phyloP scores from a whole-genome alignment of 2,888 invertebrate genomes.

The Anarsia innoxiella region DNA sequence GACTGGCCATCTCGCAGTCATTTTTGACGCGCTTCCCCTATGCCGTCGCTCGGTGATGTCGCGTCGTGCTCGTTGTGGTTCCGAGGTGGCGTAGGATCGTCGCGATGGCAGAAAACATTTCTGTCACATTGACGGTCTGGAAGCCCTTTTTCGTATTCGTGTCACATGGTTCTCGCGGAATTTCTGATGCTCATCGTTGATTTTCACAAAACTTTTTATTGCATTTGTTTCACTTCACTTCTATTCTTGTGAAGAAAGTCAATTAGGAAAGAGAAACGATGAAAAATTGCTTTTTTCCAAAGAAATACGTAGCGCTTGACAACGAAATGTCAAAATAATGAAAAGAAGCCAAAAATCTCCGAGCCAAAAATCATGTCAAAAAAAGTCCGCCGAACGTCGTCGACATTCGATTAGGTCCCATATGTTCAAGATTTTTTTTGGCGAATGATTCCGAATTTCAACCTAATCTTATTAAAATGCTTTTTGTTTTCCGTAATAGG shows the following conservation, averaged over 20 bases:
- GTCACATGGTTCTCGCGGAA: slow-evolving; percentile 72
- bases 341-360: slow-evolving; percentile 71
- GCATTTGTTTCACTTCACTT: slow-evolving; percentile 29
- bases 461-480: no score
- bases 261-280: slow-evolving; percentile 40
- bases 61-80: slow-evolving; percentile 51
- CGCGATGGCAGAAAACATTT: slow-evolving; percentile 74
- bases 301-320: slow-evolving; percentile 74
- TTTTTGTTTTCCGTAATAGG: no score
- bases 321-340: slow-evolving; percentile 76
- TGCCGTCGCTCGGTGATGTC: slow-evolving; percentile 59
- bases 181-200: slow-evolving; percentile 43
- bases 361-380: slow-evolving; percentile 71
- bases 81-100: slow-evolving; percentile 60
- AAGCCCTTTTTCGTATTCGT: slow-evolving; percentile 74
- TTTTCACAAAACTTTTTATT: slow-evolving; percentile 28
- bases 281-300: slow-evolving; percentile 54
- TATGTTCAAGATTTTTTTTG: no score
- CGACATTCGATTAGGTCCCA: slow-evolving; percentile 11
- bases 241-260: slow-evolving; percentile 42
- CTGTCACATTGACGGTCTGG: slow-evolving; percentile 75
- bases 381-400: slow-evolving; percentile 68
- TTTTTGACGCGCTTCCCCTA: slow-evolving; percentile 69
- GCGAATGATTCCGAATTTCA: no score
- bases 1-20: slow-evolving; percentile 74